phyloP scores from a whole-genome alignment of 2,888 invertebrate genomes.

The Drosophila birchii region DNA sequence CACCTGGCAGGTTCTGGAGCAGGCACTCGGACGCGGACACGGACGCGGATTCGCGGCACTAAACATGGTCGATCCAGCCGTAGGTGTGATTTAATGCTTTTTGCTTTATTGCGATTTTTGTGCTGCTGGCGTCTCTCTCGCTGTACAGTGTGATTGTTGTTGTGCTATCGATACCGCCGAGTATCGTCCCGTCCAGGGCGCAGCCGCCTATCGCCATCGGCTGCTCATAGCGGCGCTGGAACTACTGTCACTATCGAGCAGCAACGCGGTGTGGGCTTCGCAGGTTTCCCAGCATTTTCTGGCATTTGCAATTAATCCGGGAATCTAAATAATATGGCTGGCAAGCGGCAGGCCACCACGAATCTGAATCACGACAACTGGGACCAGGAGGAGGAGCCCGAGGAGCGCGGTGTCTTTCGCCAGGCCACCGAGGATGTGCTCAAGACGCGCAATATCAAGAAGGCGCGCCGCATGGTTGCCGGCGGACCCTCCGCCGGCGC shows the following conservation, averaged over 20 bases:
- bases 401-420: slow-evolving; percentile 91
- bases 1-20: slow-evolving; percentile 22
- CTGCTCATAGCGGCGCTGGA: slow-evolving; percentile 7
- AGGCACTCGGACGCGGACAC: slow-evolving; percentile 10
- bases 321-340: slow-evolving; percentile 86
- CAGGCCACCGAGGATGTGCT: slow-evolving; percentile 89
- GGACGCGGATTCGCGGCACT: slow-evolving; percentile 14
- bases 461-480: slow-evolving; percentile 87
- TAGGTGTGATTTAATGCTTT: slow-evolving; percentile 31
- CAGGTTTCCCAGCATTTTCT: slow-evolving; percentile 22
- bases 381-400: slow-evolving; percentile 91
- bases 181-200: not conserved
- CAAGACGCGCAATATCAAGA: slow-evolving; percentile 91
- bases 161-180: slow-evolving; percentile 16
- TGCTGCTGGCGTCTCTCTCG: slow-evolving; percentile 44
- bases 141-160: slow-evolving; percentile 29
- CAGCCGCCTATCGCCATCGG: not conserved
- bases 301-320: slow-evolving; percentile 16
- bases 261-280: slow-evolving; percentile 25
- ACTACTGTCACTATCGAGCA: not conserved
- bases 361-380: slow-evolving; percentile 94
- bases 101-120: slow-evolving; percentile 44
- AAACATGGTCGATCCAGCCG: slow-evolving; percentile 29
- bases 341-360: slow-evolving; percentile 90
- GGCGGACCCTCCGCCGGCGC: slow-evolving; percentile 47